phyloP scores from a whole-genome alignment of 2,113 vertebrate genomes.

The Leptosomus discolor region DNA sequence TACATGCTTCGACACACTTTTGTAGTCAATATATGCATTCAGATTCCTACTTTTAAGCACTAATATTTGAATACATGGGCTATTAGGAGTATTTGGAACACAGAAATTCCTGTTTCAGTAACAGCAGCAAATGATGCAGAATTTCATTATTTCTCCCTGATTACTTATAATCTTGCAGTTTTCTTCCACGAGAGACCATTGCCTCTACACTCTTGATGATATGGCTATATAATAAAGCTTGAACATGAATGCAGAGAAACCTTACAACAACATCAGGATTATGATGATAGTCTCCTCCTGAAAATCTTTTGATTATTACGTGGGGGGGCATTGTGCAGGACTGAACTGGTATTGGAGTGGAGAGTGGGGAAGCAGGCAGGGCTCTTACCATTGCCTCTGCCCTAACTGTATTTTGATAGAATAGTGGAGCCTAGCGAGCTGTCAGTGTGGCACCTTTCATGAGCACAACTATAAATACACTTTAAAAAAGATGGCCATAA shows the following conservation, averaged over 20 bases:
- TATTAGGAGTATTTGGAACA: background rate
- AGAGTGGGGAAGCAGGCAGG: background rate
- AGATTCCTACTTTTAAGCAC: background rate
- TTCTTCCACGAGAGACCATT: background rate
- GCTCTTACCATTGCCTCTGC: background rate
- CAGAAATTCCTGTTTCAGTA: background rate
- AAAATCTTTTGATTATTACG: background rate
- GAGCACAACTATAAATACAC: constrained; percentile 26
- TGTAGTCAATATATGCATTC: background rate
- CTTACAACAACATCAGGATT: background rate
- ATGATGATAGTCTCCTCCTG: background rate
- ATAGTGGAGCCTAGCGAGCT: background rate
- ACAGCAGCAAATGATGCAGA: background rate
- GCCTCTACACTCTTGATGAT: background rate
- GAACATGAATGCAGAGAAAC: background rate
- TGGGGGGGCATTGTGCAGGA: background rate
- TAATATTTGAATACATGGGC: background rate
- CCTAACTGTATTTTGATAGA: background rate
- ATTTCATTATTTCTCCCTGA: background rate
- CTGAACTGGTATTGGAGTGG: background rate
- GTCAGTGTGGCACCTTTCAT: background rate
- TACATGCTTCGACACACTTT: background rate
- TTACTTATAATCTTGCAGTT: background rate
- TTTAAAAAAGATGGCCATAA: constrained; percentile 14
- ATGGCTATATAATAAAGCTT: background rate